Base-by-base conservation (phyloP, 2,888 invertebrate genomes). In the Stenoptilia bipunctidactyla region DNA sequence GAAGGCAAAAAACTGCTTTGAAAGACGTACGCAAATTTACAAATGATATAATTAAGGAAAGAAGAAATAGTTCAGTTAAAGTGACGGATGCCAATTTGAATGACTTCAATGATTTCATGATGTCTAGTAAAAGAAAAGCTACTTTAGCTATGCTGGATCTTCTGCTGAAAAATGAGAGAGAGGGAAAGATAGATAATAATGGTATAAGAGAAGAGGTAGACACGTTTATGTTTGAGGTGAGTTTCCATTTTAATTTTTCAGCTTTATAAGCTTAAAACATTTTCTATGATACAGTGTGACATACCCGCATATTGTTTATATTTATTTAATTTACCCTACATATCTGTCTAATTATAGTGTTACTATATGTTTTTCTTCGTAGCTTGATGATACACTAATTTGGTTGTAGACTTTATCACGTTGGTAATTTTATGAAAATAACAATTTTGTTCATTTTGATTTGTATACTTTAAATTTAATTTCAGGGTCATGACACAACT, bases 151-250 rank as follows among this genome's bases (percentile, higher is more conserved):
- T 90, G 57, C 61, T 90, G 45, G 89, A 90, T 62, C 65, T 89
- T 27, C 54, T 90, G 1, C 52, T 90, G 15, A 75, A 86, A 37
- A 73, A 85, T 8, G 80, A 74, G 43, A 72, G 80, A 34, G 77
- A 85, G 42, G 86, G 85, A 1, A 71, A 67, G 1, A 60, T 89
- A 25, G 80, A 80, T 12, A 79, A 86, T 49, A 54, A 77, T 12
- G 87, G 88, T 40, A 85, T 90, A 41, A 72, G 87, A 38, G 87
- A 89, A 55, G 88, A 90, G 66, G 87, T 89, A 0, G 88, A 89
- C 47, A 90, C 89, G 0, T 89, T 90, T 48, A 87, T 89, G 86
- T 90, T 90, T 63, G 89, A 86, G 55, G 87, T 86, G 53, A 25
- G 2, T 30, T 25, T n/a, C n/a, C n/a, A n/a, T 27, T 8, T 38